These are phyloP conservation scores for Drosophila meridiana DNA, from an alignment of 2,888 invertebrate species.

Conservation along the genomic window DNA sequence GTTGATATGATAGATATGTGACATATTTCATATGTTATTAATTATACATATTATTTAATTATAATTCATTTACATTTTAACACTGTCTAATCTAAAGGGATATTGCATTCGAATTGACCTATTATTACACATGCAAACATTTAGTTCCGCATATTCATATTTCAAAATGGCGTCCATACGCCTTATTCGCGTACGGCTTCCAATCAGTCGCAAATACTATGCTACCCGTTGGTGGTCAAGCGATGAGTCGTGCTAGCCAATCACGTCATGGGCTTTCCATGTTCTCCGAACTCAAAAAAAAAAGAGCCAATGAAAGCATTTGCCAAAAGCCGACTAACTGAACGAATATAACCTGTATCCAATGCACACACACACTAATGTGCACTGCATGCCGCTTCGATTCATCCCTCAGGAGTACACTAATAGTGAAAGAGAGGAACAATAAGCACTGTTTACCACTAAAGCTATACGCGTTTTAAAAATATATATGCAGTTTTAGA, in stretches of 20 bases:
- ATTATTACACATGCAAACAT: neutral
- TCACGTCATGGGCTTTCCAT: conserved; percentile 1
- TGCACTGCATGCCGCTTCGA: neutral
- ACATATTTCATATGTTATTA: neutral
- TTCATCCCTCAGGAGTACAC: conserved; percentile 1
- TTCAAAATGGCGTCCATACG: conserved; percentile 17
- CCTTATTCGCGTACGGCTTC: neutral
- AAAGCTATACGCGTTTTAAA: too few relatives aligned
- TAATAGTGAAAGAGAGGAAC: neutral
- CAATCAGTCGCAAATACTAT: neutral
- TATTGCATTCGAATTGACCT: too few relatives aligned
- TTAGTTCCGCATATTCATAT: neutral
- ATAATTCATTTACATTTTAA: neutral
- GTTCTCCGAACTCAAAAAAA: neutral
- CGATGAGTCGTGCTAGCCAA: conserved; percentile 4
- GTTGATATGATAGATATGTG: too few relatives aligned
- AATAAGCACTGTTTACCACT: neutral
- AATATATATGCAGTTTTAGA: too few relatives aligned
- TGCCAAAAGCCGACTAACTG: neutral
- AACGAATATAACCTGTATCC: neutral
- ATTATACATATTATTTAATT: neutral
- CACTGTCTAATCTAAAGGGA: neutral
- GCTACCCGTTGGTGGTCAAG: conserved; percentile 2
- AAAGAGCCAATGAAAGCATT: conserved; percentile 15
- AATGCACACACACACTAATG: neutral